Conservation (phyloP, 2,113 vertebrate species). For the Phylloscopus trochilus region DNA sequence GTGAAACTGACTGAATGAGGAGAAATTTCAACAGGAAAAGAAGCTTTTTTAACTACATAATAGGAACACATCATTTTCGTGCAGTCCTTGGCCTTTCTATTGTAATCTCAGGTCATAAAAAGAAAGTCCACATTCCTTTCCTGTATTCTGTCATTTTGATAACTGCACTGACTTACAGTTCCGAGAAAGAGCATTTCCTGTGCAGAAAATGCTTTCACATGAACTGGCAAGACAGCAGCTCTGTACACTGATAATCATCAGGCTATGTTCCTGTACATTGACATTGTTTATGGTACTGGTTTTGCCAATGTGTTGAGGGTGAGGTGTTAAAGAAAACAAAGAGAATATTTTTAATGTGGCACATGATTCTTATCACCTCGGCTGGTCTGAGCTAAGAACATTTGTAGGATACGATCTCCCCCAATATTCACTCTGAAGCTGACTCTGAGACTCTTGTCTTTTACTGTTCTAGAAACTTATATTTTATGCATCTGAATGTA, state of each 20-base stretch:
- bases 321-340: background rate
- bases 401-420: background rate
- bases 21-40: background rate
- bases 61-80: background rate
- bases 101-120: background rate
- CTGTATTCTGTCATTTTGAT: background rate
- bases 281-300: background rate
- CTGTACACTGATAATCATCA: background rate
- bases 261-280: background rate
- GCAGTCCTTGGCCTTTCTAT: background rate
- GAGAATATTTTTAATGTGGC: background rate
- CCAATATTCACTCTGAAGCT: background rate
- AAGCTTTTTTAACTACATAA: background rate
- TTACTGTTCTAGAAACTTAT: background rate
- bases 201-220: background rate
- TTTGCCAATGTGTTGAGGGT: background rate
- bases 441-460: background rate
- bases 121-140: background rate
- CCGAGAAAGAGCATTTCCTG: background rate
- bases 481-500: background rate
- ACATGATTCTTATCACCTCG: rapidly evolving
- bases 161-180: background rate
- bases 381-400: background rate
- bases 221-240: background rate
- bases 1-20: background rate